Conservation (phyloP, 2,113 vertebrate species). For the Aptenodytes forsteri region DNA sequence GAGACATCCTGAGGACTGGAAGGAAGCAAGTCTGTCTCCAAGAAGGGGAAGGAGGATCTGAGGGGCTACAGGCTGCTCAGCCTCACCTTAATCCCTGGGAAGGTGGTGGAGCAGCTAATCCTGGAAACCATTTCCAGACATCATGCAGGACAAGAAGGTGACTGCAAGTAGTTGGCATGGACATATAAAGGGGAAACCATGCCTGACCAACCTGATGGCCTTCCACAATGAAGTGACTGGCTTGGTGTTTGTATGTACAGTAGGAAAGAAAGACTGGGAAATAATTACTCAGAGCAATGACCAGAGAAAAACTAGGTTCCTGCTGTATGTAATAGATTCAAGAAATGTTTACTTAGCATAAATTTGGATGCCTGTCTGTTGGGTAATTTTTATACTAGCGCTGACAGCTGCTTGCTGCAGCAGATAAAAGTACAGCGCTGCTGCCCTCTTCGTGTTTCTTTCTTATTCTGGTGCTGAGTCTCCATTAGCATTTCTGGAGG, state of each 20-base stretch:
- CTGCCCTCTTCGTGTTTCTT: slow-evolving; percentile 5
- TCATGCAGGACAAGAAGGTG: not conserved
- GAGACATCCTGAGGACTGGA: not conserved
- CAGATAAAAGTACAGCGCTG: slow-evolving; percentile 28
- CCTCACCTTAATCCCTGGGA: not conserved
- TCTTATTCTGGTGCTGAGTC: not conserved
- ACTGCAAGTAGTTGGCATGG: not conserved
- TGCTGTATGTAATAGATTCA: not conserved
- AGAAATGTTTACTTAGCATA: slow-evolving; percentile 19
- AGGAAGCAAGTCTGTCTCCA: not conserved
- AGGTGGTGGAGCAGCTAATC: not conserved
- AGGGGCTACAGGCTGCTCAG: not conserved
- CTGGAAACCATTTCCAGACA: not conserved
- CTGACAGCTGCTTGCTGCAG: slow-evolving; percentile 22
- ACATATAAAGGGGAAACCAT: rapidly evolving
- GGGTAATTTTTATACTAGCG: not conserved
- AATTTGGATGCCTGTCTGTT: not conserved
- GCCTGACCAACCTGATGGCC: not conserved
- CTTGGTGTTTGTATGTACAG: not conserved
- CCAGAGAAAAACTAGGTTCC: not conserved
- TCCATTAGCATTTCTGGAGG: slow-evolving; percentile 51
- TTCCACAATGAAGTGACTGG: not conserved
- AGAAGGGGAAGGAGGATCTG: not conserved
- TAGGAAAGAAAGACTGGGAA: not conserved
- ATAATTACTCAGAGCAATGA: not conserved